These are phyloP conservation scores for Erpetoichthys calabaricus DNA, from an alignment of 2,797 vertebrate genomes.

Conservation along the genomic window DNA sequence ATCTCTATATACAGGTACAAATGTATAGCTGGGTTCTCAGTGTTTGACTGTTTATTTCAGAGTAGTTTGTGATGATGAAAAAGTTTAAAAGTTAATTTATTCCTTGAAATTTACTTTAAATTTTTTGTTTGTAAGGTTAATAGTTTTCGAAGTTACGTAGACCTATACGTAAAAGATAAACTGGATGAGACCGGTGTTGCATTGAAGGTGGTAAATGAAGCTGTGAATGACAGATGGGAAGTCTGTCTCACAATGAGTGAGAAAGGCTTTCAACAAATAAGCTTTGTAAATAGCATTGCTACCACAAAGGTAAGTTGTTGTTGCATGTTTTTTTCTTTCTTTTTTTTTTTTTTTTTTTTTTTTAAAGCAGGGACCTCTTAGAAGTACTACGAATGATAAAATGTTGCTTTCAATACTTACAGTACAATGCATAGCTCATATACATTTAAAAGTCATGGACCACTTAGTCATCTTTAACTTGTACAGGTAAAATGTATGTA, in stretches of 20 bases:
- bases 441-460: too few species aligned
- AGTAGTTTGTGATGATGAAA: too few species aligned
- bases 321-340: constrained; percentile 23
- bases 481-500: too few species aligned
- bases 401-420: too few species aligned
- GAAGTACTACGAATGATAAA: too few species aligned
- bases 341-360: constrained; percentile 7
- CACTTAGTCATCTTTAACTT: too few species aligned
- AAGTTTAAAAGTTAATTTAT: too few species aligned
- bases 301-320: constrained; percentile 69
- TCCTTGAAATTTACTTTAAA: not conserved
- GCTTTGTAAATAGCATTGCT: constrained; percentile 83
- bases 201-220: constrained; percentile 74
- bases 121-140: constrained; percentile 47
- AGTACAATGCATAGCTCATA: too few species aligned
- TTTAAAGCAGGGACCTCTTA: not conserved
- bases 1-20: too few species aligned
- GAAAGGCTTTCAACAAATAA: constrained; percentile 81
- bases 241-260: constrained; percentile 78
- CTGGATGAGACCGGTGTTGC: constrained; percentile 76
- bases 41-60: too few species aligned
- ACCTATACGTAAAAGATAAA: constrained; percentile 80
- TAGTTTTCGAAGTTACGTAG: constrained; percentile 77
- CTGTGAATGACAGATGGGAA: constrained; percentile 74
- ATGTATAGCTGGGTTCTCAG: too few species aligned